These are phyloP conservation scores for Cirrhinus molitorella DNA, from an alignment of 2,797 vertebrate species.

Conservation along the genomic window DNA sequence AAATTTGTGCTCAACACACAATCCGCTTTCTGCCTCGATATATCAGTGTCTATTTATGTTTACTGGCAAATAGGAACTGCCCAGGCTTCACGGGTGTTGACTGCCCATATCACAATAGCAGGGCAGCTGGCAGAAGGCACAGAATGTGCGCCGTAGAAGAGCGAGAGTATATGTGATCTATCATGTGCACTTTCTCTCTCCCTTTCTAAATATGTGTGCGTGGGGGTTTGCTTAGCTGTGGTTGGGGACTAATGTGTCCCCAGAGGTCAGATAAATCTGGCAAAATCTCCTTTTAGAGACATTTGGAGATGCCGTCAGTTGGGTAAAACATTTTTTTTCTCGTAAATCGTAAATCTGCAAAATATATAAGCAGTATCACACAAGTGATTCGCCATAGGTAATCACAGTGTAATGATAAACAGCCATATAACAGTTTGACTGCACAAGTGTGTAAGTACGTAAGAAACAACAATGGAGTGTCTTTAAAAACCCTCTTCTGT, in stretches of 20 bases:
- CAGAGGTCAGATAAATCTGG: background rate
- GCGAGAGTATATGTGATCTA: background rate
- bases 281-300: background rate
- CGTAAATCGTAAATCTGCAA: too few relatives aligned
- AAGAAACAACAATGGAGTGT: too few relatives aligned
- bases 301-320: background rate
- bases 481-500: too few relatives aligned
- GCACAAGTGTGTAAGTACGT: too few relatives aligned
- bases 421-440: too few relatives aligned
- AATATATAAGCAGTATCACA: too few relatives aligned
- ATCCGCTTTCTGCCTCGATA: conserved; percentile 26
- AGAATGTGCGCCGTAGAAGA: background rate
- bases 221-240: background rate
- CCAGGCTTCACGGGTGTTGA: conserved; percentile 11
- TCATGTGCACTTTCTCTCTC: background rate
- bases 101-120: conserved; percentile 30
- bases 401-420: too few relatives aligned
- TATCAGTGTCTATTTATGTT: conserved; percentile 49
- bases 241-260: background rate
- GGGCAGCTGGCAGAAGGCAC: conserved; percentile 9
- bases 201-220: background rate
- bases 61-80: conserved; percentile 24
- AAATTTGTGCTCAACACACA: conserved; percentile 40
- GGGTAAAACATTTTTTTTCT: background rate
- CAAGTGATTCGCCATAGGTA: too few relatives aligned